Base-by-base conservation (phyloP, 2,888 invertebrate genomes). In the Leptopilina syphax region DNA sequence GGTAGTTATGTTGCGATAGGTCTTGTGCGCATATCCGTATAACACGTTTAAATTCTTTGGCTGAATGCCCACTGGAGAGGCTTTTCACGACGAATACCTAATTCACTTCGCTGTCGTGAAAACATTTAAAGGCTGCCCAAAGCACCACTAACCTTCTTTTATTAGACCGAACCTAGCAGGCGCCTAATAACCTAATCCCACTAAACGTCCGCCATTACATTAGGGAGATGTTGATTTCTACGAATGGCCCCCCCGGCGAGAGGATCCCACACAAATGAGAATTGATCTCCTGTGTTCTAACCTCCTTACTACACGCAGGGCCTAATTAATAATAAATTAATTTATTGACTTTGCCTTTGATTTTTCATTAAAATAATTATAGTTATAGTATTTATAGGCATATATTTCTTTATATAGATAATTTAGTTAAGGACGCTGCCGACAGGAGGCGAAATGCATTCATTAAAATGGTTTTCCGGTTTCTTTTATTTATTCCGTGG, bases 31-130 rank as follows among this genome's bases (percentile, higher is more conserved):
- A 34, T 87, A 86, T 87, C 86, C 87, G 84, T 34, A 34, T 86
- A 88, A 88, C 81, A 81, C 86, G 88, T 88, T 87, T 87, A 85
- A 89, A 90, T 90, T 89, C 88, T 85, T 90, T 90, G 90, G 90
- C 89, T 63, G 77, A 70, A 12, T 89, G 89, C 90, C 90, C 87
- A 83, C 12, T 79, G 77, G 80, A 81, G 85, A 84, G 85, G 34
- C 34, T 34, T 34, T 34, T 34, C 34, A 86, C 86, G 85, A 79
- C 85, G 87, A 88, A 88, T 87, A 84, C 85, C 85, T 87, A 88
- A 89, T 89, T 88, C 87, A 87, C 85, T 85, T 84, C 78, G 77
- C 81, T 79, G 79, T 47, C 81, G 82, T 76, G 81, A 81, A 78
- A 81, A 65, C 83, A 80, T 80, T 86, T 81, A 79, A 81, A 82